Conservation (phyloP, 2,113 vertebrate species). For the Tragelaphus strepsiceros region DNA sequence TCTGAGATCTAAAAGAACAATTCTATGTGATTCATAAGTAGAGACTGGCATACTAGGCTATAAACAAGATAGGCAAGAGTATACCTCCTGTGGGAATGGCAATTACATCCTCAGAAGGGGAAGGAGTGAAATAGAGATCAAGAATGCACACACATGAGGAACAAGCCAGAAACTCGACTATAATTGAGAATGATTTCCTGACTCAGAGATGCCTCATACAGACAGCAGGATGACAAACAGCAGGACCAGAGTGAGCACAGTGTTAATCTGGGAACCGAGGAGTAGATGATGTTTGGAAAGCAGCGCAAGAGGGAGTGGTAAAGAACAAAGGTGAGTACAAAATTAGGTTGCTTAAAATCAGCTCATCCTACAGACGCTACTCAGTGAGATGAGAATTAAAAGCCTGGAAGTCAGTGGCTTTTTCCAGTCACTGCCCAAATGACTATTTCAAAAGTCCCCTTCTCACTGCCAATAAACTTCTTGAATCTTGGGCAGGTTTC, state of each 20-base stretch:
- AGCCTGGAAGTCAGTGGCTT: neutral
- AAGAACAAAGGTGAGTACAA: neutral
- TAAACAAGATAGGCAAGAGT: neutral
- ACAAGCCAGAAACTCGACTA: neutral
- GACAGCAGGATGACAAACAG: neutral
- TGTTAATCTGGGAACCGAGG: neutral
- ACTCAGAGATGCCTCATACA: neutral
- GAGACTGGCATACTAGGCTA: neutral
- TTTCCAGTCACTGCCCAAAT: neutral
- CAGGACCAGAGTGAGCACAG: neutral
- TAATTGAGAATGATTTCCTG: neutral
- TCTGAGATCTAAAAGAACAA: neutral
- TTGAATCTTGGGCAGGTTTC: neutral
- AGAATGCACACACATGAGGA: neutral
- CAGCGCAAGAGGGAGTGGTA: neutral
- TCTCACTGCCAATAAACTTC: neutral
- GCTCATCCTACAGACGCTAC: neutral
- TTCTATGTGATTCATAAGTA: neutral
- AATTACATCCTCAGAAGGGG: neutral
- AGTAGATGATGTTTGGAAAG: neutral
- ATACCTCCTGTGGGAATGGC: neutral
- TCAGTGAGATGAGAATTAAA: neutral
- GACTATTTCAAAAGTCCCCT: neutral
- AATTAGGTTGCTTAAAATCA: neutral
- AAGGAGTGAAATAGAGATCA: neutral